These are phyloP conservation scores for Telenomus remus DNA, from an alignment of 1,140 invertebrate species.

Conservation along the genomic window DNA sequence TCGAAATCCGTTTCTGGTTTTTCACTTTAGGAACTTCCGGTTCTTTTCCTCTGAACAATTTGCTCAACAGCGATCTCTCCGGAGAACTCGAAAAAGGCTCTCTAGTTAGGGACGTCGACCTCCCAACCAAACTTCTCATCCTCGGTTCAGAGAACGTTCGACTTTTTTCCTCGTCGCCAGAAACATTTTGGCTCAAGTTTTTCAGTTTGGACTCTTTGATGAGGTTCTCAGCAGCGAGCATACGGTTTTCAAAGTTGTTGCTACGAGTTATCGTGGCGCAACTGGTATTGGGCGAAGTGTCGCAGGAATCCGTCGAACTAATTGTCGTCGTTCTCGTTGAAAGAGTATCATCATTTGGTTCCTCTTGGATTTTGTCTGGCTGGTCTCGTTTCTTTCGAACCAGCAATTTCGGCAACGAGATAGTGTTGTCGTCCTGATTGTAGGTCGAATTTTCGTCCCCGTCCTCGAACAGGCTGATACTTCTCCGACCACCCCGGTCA, in stretches of 20 bases:
- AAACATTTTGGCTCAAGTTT: too few species aligned
- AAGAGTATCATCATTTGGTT: constrained; percentile 54
- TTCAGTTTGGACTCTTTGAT: constrained; percentile 71
- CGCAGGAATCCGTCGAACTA: constrained; percentile 61
- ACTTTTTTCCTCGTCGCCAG: constrained; percentile 57
- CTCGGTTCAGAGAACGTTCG: constrained; percentile 66
- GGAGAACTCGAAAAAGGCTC: constrained; percentile 63
- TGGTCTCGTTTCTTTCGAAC: constrained; percentile 57
- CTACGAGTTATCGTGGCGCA: constrained; percentile 58
- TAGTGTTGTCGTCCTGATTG: constrained; percentile 15
- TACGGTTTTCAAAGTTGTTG: constrained; percentile 63
- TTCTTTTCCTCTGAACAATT: constrained; percentile 73
- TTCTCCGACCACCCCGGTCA: constrained; percentile 55
- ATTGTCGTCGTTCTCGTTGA: constrained; percentile 30
- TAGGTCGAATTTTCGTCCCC: constrained; percentile 61
- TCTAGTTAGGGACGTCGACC: constrained; percentile 68
- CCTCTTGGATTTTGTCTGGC: constrained; percentile 71
- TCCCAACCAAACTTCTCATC: constrained; percentile 59
- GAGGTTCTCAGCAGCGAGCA: constrained; percentile 69
- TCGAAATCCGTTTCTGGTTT: constrained; percentile 79
- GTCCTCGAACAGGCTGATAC: constrained; percentile 69
- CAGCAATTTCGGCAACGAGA: constrained; percentile 55
- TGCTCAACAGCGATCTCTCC: constrained; percentile 77
- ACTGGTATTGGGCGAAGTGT: constrained; percentile 66
- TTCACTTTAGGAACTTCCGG: constrained; percentile 63